Evolutionary conservation across 64 coral and sea anemone species (phyloP).

Genomic region (Montipora foliosa): DNA sequence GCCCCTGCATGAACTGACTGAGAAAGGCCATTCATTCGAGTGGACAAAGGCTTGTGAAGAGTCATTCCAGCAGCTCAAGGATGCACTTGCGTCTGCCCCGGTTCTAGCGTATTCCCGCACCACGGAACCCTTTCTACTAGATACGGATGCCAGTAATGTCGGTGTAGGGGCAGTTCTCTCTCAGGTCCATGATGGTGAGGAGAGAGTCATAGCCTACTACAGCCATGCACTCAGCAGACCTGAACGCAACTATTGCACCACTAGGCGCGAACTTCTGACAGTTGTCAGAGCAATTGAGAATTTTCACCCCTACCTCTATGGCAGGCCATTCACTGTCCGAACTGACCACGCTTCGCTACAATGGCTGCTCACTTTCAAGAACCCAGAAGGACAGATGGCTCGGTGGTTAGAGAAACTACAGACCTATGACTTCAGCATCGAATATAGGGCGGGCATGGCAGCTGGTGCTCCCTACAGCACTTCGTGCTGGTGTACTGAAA

Average conservation of each 20-base stretch:
- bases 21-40: slow-evolving; percentile 40
- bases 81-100: slow-evolving; percentile 20
- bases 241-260: too few relatives aligned
- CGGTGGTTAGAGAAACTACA: too few relatives aligned
- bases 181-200: slow-evolving; percentile 61
- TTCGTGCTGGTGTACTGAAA: neutral
- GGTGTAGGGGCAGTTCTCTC: slow-evolving; percentile 48
- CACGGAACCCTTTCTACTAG: slow-evolving; percentile 27
- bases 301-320: too few relatives aligned
- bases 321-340: too few relatives aligned
- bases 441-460: neutral
- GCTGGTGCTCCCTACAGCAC: slow-evolving; percentile 6
- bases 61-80: slow-evolving; percentile 25
- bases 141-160: slow-evolving; percentile 32
- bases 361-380: too few relatives aligned
- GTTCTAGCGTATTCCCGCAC: slow-evolving; percentile 32
- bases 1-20: slow-evolving; percentile 54
- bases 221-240: too few relatives aligned
- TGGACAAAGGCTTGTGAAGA: slow-evolving; percentile 41
- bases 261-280: too few relatives aligned
- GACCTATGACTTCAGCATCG: too few relatives aligned
- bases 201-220: slow-evolving; percentile 37
- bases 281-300: too few relatives aligned
- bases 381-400: too few relatives aligned
- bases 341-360: too few relatives aligned